A percentile compares a stretch with the other conserved stretches of the same genome.
Evolutionary conservation across 2,113 vertebrate genomes (phyloP).

Genomic region (Fukomys damarensis): DNA sequence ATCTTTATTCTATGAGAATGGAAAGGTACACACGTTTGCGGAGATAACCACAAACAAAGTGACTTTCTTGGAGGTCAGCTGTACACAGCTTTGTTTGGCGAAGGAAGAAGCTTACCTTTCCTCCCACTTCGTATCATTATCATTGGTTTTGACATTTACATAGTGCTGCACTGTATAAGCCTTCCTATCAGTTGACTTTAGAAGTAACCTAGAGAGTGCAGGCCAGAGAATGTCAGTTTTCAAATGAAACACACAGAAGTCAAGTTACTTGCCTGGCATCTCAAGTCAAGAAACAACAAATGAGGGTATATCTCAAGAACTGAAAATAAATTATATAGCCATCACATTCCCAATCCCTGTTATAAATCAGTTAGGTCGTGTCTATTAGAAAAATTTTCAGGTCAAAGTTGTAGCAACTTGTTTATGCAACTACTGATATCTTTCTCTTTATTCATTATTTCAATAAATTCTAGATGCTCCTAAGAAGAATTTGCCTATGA

Average conservation of each 20-base stretch:
- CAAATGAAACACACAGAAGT: slow-evolving; percentile 51
- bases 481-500: neutral
- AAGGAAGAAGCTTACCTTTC: neutral
- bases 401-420: slow-evolving; percentile 34
- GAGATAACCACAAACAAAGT: slow-evolving; percentile 42
- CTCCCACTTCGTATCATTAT: neutral
- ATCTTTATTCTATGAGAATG: neutral
- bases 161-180: neutral
- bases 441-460: slow-evolving; percentile 49
- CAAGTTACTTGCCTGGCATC: slow-evolving; percentile 42
- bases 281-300: slow-evolving; percentile 39
- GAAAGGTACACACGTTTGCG: neutral
- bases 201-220: slow-evolving; percentile 38
- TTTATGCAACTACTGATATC: neutral
- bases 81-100: neutral
- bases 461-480: neutral
- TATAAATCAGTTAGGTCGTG: slow-evolving; percentile 10
- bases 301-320: neutral
- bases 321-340: slow-evolving; percentile 36
- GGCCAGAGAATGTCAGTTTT: slow-evolving; percentile 35
- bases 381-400: neutral
- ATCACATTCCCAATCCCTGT: neutral
- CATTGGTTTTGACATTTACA: slow-evolving; percentile 46
- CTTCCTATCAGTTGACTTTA: neutral
- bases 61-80: slow-evolving; percentile 64